Conservation (phyloP, 2,888 invertebrate species). For the Eupithecia inturbata region DNA sequence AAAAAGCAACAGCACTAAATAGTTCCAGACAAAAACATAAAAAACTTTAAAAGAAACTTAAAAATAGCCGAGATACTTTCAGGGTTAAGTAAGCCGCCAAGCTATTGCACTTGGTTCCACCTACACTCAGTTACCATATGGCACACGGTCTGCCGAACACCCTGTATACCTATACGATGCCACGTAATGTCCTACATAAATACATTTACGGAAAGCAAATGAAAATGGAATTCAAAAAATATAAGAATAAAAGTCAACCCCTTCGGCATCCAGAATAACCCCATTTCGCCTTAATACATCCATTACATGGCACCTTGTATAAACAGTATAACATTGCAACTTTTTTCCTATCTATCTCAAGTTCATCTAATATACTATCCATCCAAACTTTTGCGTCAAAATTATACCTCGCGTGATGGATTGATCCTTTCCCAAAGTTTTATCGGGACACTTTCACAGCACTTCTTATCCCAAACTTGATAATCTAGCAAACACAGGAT, state of each 20-base stretch:
- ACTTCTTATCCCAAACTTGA: conserved; percentile 8
- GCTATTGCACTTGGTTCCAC: no score
- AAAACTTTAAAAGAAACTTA: no score
- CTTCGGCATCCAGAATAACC: not conserved
- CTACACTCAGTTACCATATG: no score
- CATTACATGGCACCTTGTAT: not conserved
- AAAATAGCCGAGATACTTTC: no score
- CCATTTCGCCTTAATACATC: not conserved
- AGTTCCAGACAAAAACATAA: no score
- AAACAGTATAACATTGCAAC: not conserved
- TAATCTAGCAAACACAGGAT: conserved; percentile 8
- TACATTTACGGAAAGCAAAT: no score
- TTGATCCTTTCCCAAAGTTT: not conserved
- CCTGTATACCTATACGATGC: no score
- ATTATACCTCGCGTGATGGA: conserved; percentile 6
- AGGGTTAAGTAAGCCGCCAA: no score
- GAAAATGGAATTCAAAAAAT: not conserved
- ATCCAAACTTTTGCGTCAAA: conserved; percentile 8
- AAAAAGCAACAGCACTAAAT: no score
- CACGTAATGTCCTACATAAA: not conserved
- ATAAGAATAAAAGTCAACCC: not conserved
- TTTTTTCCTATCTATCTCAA: not conserved
- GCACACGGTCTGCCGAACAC: no score
- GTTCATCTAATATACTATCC: not conserved
- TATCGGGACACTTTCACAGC: not conserved